A percentile compares a stretch with the other conserved stretches of the same genome.
Evolutionary conservation across 2,113 vertebrate species (phyloP).

Genomic region (Dicrurus megarhynchus): DNA sequence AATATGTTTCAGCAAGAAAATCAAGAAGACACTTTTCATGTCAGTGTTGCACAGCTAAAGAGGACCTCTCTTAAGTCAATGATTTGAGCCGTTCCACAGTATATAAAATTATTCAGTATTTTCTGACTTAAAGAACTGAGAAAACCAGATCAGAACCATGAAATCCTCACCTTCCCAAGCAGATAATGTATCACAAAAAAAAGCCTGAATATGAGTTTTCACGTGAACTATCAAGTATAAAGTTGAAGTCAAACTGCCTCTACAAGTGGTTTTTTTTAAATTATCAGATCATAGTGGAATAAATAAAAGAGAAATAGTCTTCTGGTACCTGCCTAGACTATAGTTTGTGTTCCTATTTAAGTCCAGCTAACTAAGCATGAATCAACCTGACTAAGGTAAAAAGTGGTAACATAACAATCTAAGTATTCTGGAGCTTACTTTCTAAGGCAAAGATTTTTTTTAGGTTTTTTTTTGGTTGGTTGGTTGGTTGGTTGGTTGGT

Average conservation of each 20-base stretch:
- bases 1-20: constrained; percentile 19
- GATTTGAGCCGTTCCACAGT: not conserved
- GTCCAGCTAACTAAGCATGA: not conserved
- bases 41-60: not conserved
- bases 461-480: no score
- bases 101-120: not conserved
- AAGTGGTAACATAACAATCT: not conserved
- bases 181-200: not conserved
- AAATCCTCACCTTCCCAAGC: not conserved
- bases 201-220: not conserved
- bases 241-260: not conserved
- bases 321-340: not conserved
- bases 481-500: not conserved
- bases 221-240: not conserved
- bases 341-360: not conserved
- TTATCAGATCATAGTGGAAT: not conserved
- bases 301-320: not conserved
- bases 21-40: not conserved
- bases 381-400: not conserved
- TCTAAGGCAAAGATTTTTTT: not conserved
- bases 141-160: not conserved
- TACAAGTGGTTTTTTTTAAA: not conserved
- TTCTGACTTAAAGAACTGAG: not conserved
- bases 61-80: not conserved
- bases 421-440: not conserved